These are phyloP conservation scores for Leptinotarsa peninsularis DNA, from an alignment of 2,888 invertebrate genomes.

Conservation along the genomic window DNA sequence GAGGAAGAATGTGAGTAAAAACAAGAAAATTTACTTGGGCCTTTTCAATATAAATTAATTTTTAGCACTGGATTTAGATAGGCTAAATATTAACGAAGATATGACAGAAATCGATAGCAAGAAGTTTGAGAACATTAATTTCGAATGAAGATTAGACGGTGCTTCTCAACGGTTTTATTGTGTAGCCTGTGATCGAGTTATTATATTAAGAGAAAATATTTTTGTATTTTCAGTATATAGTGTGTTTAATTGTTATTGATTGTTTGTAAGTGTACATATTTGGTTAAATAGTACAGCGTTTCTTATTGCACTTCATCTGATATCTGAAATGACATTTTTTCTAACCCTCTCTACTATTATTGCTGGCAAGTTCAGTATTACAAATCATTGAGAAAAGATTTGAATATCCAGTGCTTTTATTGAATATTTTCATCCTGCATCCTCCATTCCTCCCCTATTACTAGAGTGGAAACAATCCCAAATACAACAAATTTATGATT, in stretches of 20 bases:
- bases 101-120: slow-evolving; percentile 43
- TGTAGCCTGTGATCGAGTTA: slow-evolving; percentile 5
- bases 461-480: no score
- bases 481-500: no score
- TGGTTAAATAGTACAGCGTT: not conserved
- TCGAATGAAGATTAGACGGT: slow-evolving; percentile 30
- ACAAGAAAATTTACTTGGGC: not conserved
- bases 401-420: no score
- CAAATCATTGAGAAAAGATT: no score
- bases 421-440: no score
- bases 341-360: not conserved
- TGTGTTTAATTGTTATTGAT: not conserved
- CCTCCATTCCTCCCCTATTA: no score
- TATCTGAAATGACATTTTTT: not conserved
- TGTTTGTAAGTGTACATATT: slow-evolving; percentile 3
- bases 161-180: not conserved
- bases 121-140: slow-evolving; percentile 43
- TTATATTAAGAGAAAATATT: slow-evolving; percentile 9
- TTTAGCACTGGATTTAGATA: slow-evolving; percentile 48
- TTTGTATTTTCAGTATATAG: not conserved
- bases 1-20: slow-evolving; percentile 44
- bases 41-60: slow-evolving; percentile 31
- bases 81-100: slow-evolving; percentile 52
- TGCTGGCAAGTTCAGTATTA: not conserved
- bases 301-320: not conserved